A percentile compares a stretch with the other conserved stretches of the same genome.
Evolutionary conservation across 92 coral and sea anemone genomes (phyloP).

Genomic region (Scolanthus callimorphus): DNA sequence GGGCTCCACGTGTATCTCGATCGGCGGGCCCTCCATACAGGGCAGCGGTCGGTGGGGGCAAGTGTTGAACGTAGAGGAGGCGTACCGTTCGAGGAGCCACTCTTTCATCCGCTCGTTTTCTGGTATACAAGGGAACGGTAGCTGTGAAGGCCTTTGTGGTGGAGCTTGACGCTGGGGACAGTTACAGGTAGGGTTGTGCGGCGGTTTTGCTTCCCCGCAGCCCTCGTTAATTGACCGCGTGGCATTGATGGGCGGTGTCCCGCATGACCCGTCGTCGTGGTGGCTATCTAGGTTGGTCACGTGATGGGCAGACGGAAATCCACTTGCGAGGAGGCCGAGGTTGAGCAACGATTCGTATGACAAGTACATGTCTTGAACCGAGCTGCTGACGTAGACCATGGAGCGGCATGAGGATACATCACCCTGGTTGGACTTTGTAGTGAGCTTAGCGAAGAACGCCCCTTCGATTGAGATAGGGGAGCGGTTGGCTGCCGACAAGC

Average conservation of each 20-base stretch:
- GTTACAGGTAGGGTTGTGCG: constrained; percentile 12
- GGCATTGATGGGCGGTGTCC: constrained; percentile 17
- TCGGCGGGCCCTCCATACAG: constrained; percentile 21
- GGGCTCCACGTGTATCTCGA: constrained; percentile 31
- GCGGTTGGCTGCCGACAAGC: constrained; percentile 78
- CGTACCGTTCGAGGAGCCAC: constrained; percentile 16
- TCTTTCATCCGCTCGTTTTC: too few species aligned
- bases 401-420: constrained; percentile 49
- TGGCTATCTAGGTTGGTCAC: too few species aligned
- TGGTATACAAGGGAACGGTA: constrained; percentile 23
- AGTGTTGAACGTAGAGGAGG: constrained; percentile 50
- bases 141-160: constrained; percentile 12
- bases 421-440: constrained; percentile 18
- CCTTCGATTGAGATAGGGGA: constrained; percentile 74
- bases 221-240: constrained; percentile 41
- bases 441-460: constrained; percentile 67
- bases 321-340: constrained; percentile 38
- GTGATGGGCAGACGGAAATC: constrained; percentile 21
- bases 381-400: constrained; percentile 67
- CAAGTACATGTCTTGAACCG: constrained; percentile 56
- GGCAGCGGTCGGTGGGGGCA: constrained; percentile 30
- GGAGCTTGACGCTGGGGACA: constrained; percentile 45
- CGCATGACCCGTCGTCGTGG: background rate
- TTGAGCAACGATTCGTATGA: constrained; percentile 63
- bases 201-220: constrained; percentile 9